Evolutionary conservation across 2,797 vertebrate species (phyloP), one percentile per base, ranked within the genome.

Genomic region (Chloroceryle inda): DNA sequence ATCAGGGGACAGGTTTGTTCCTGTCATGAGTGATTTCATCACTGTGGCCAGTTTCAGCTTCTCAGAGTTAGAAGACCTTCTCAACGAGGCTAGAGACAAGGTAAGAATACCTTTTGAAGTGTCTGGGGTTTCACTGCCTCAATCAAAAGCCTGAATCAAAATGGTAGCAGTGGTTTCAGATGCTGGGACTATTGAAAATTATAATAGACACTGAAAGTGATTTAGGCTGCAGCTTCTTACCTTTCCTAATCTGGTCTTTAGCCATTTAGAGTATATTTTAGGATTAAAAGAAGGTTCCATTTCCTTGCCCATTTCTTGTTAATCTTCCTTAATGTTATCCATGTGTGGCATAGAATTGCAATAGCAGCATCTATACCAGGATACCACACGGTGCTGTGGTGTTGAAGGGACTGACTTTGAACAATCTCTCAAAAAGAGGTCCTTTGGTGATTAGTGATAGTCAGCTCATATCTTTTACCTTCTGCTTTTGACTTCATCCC

Each of bases 21-120:
- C 99, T 0, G 98, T 99, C 96, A 99, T 99, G 98, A 98, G 99
- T 0, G 99, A 99, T 98, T 99, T 99, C 98, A 99, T 99, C 98
- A 99, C 99, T 0, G 99, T 99, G 87, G 99, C 99, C 61, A 99
- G 99, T 95, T 99, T 99, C 97, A 99, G 99, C 97, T 99, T 99
- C 98, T 99, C 99, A 0, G 99, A 99, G 96, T 98, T 99, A 84
- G 99, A 99, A 92, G 99, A 99, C 78, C 99, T 99, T 95, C 98
- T 99, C 86, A 98, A 96, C 0, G 99, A 99, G 91, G 99, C 99
- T 96, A 99, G 98, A 97, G 99, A 99, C 92, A 99, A 99, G 99
- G 99, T 99, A 98, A 67, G 92, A 31, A 75, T 63, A 72, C 9
- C 17, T 81, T 88, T 27, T 72, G 47, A 80, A 71, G 38, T 66